phyloP scores from a whole-genome alignment of 2,797 vertebrate species.

The Erethizon dorsatum region DNA sequence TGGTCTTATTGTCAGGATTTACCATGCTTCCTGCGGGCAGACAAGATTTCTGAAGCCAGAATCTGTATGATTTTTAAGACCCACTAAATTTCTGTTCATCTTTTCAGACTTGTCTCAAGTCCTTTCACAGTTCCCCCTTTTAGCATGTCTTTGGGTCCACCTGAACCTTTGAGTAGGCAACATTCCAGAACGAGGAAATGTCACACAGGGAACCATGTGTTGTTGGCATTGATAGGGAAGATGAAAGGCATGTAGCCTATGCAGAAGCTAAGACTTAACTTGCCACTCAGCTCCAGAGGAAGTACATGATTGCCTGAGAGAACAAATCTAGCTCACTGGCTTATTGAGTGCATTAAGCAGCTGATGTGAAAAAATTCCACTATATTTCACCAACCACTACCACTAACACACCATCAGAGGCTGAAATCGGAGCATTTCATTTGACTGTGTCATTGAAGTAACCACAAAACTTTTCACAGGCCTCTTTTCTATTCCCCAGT shows the following conservation, averaged over 20 bases:
- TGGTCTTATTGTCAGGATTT: slow-evolving; percentile 7
- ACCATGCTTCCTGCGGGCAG: slow-evolving; percentile 3
- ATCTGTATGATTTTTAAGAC: slow-evolving; percentile 48
- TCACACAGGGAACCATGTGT: background rate
- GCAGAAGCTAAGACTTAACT: background rate
- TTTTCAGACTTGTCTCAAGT: background rate
- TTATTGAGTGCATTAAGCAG: background rate
- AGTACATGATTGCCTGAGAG: background rate
- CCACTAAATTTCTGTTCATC: background rate
- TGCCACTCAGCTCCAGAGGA: background rate
- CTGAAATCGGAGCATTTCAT: slow-evolving; percentile 11
- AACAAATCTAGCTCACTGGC: background rate
- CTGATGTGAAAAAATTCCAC: background rate
- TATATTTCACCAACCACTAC: background rate
- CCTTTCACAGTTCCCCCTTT: background rate
- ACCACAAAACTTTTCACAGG: background rate
- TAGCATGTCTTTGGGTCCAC: background rate
- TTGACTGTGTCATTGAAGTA: background rate
- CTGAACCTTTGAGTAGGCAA: slow-evolving; percentile 37
- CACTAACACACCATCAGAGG: background rate
- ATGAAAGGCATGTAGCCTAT: background rate
- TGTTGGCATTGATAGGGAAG: background rate
- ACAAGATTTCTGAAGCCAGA: slow-evolving; percentile 55
- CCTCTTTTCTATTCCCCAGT: background rate
- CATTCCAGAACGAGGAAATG: background rate